phyloP scores from a whole-genome alignment of 2,888 invertebrate genomes.

The Stomorhina lunata region DNA sequence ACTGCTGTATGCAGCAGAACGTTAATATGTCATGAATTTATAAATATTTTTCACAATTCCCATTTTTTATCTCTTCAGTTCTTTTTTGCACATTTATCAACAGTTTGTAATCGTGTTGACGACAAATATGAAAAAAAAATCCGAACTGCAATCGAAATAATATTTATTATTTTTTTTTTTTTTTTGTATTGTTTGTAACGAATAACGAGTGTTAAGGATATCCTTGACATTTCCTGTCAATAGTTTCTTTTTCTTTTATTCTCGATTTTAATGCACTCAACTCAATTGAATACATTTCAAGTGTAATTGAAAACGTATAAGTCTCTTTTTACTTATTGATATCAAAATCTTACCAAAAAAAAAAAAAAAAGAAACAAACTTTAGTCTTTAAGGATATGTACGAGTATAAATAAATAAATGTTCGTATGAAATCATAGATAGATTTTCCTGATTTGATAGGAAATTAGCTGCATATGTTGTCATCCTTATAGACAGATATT shows the following conservation, averaged over 20 bases:
- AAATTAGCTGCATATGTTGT: conserved; percentile 67
- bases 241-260: conserved; percentile 54
- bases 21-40: conserved; percentile 62
- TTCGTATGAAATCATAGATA: conserved; percentile 44
- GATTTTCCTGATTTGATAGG: conserved; percentile 65
- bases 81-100: conserved; percentile 64
- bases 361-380: conserved; percentile 12
- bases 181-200: conserved; percentile 50
- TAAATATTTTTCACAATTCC: conserved; percentile 44
- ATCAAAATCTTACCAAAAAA: conserved; percentile 36
- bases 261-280: conserved; percentile 62
- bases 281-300: conserved; percentile 61
- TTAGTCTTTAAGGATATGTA: conserved; percentile 14
- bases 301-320: conserved; percentile 57
- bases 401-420: too few species aligned
- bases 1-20: conserved; percentile 46
- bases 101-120: conserved; percentile 56
- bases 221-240: conserved; percentile 79
- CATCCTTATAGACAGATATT: conserved; percentile 46
- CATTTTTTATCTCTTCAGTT: neutral
- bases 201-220: conserved; percentile 75
- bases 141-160: conserved; percentile 10
- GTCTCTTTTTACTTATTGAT: conserved; percentile 36
- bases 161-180: conserved; percentile 10
- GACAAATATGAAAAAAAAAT: conserved; percentile 19